Evolutionary conservation across 2,888 invertebrate species (phyloP), one percentile per base, ranked within the genome.

Genomic region (Microdon myrmicae): DNA sequence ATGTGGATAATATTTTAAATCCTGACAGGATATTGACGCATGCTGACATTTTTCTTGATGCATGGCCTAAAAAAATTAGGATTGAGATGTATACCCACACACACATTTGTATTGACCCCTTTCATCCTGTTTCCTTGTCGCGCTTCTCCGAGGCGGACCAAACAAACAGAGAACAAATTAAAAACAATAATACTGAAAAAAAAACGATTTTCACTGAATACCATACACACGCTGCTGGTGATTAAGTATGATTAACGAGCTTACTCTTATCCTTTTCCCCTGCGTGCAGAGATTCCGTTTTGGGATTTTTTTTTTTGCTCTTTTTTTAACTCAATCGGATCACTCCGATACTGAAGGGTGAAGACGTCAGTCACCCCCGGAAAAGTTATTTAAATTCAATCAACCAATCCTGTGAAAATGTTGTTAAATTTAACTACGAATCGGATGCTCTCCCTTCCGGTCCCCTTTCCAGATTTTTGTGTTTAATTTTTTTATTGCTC

Each of bases 241-340:
- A 60, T 60, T 60, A 60, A 60, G 54, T 31, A 60, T 60, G 60
- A 60, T 55, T 55, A 60, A 60, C 60, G 60, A 60, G 60, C 12
- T 43, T 20, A 38, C 60, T 55, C 55, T 54, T 60, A 60, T 55
- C 60, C 59, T 43, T 43, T 60, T 20, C 31, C 31, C 12, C 47
- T 13, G 4, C 32, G 10, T 17, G 19, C 19, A 37, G 9, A 4
- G n/a, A 17, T 12, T 39, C 19, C n/a, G 35, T 19, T 20, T 14
- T 26, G 17, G 28, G 4, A 41, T 38, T 38, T 5, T 2, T 29
- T 17, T 9, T 14, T 10, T 31, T 53, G 14, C 14, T 31, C 31
- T 3, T 29, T 28, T 41, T 35, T 47, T 48, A 49, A 56, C 49
- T 49, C 44, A 45, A 53, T 59, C 45, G 25, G 20, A 59, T 49